phyloP scores from a whole-genome alignment of 2,888 invertebrate species.

The Atherix ibis region DNA sequence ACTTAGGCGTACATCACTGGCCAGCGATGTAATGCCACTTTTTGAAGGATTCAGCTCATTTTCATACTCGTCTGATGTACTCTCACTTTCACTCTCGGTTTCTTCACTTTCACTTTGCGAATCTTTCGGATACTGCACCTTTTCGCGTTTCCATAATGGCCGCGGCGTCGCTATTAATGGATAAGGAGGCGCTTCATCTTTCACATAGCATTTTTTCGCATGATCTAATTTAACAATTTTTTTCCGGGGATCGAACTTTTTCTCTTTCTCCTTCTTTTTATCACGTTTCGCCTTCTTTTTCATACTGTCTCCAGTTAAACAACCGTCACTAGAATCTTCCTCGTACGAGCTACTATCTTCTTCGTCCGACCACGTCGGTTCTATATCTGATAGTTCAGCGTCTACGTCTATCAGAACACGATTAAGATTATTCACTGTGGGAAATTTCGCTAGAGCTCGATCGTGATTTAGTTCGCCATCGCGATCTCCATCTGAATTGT shows the following conservation, averaged over 20 bases:
- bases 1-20: constrained; percentile 36
- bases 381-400: constrained; percentile 31
- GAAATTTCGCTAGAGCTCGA: constrained; percentile 33
- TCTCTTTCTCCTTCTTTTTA: constrained; percentile 26
- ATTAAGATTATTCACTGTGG: constrained; percentile 34
- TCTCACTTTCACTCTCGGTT: constrained; percentile 23
- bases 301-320: constrained; percentile 27
- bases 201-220: constrained; percentile 32
- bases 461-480: constrained; percentile 13
- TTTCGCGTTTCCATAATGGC: constrained; percentile 39
- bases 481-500: not conserved
- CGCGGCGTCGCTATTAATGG: constrained; percentile 45
- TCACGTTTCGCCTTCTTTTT: constrained; percentile 26
- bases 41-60: constrained; percentile 18
- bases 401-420: constrained; percentile 32
- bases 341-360: constrained; percentile 23
- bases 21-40: constrained; percentile 17
- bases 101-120: constrained; percentile 34
- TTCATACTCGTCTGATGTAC: constrained; percentile 9
- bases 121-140: constrained; percentile 33
- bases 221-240: constrained; percentile 31
- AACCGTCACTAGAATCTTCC: constrained; percentile 24
- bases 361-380: constrained; percentile 27
- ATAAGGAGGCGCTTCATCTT: constrained; percentile 39
- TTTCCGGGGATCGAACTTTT: constrained; percentile 31